phyloP scores from a whole-genome alignment of 1,140 invertebrate species.

The Brachystomella parvula region DNA sequence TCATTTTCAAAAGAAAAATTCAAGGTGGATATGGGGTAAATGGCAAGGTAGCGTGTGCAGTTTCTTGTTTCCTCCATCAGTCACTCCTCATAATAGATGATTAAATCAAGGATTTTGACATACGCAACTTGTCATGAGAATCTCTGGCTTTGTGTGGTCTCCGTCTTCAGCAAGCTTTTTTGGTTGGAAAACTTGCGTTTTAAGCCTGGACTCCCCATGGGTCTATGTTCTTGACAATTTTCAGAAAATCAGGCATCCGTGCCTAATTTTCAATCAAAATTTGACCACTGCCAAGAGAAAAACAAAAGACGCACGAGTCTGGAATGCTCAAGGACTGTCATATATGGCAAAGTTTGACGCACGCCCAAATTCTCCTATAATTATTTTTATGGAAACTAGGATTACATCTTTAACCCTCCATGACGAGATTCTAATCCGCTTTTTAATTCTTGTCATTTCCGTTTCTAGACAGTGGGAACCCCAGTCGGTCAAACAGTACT shows the following conservation, averaged over 20 bases:
- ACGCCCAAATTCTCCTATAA: neutral
- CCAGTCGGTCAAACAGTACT: conserved; percentile 84
- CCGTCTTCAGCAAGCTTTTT: neutral
- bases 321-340: neutral
- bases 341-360: neutral
- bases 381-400: neutral
- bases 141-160: neutral
- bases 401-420: neutral
- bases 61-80: neutral
- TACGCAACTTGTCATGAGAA: neutral
- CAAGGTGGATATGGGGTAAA: neutral
- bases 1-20: neutral
- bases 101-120: neutral
- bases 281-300: neutral
- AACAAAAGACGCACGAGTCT: neutral
- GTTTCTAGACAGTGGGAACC: conserved; percentile 69
- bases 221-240: neutral
- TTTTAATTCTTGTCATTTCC: neutral
- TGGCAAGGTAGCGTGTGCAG: neutral
- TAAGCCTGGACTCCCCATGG: neutral
- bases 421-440: conserved; percentile 9
- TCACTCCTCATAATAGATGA: neutral
- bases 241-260: neutral
- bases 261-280: conserved; percentile 2
- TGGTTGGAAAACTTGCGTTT: neutral